Base-by-base conservation (phyloP, 1,140 invertebrate genomes). In the Cydia fagiglandana region DNA sequence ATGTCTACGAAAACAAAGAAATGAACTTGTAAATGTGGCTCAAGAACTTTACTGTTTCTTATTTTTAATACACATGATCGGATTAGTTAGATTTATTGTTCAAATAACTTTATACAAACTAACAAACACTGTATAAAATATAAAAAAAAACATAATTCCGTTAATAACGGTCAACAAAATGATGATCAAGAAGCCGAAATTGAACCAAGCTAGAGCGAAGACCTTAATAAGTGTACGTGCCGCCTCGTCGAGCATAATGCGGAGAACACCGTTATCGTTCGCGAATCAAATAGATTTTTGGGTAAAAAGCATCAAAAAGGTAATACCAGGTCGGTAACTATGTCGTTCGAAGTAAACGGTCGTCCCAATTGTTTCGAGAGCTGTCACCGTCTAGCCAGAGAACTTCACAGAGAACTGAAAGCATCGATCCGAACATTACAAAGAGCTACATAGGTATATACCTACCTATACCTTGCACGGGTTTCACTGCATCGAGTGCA, bases 241-340 rank as follows among this genome's bases (percentile, higher is more conserved):
- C 83, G 79, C 74, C 76, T 76, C 70, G 78, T 74, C 79, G 76
- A 81, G 68, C 77, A 76, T 53, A 78, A 76, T 79, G 77, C 80
- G 76, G 80, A 81, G 84, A 84, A 73, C 79, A 86, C 91, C 89
- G 91, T 91, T 92, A 89, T 30, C 78, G 80, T 83, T 86, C 79
- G 87, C 84, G 87, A 88, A 88, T 86, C 85, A 88, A 90, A 92
- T 91, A 92, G 85, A 86, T 87, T 91, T 89, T 92, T 89, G 70
- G 86, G 83, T 83, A 91, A 92, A 92, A 92, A 91, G 81, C 84
- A 83, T 85, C 84, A 88, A 91, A 91, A 91, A 88, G 86, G 84
- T 84, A 86, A 85, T 83, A 86, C 78, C 83, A 78, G 87, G 84
- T 85, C 85, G 82, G 30, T 79, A 80, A 81, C 81, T 84, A 84